Conservation (phyloP, 2,113 vertebrate genomes). For the Bubalus kerabau region DNA sequence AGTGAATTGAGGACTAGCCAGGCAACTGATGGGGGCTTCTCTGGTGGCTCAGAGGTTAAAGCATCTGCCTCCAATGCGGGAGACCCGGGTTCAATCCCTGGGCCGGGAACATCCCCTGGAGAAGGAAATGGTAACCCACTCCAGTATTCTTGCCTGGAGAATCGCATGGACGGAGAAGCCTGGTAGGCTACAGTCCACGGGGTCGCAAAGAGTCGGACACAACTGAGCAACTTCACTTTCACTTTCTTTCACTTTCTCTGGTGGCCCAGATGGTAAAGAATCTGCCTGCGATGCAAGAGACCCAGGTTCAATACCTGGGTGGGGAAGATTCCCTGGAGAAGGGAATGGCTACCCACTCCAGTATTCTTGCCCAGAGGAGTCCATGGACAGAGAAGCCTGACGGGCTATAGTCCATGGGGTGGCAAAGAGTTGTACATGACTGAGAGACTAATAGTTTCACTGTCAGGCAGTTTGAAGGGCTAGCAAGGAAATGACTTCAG, state of each 20-base stretch:
- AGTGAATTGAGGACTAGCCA: background rate
- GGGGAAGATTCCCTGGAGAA: background rate
- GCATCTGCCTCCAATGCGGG: no score
- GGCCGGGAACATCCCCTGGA: no score
- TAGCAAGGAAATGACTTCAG: background rate
- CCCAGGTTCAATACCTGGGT: background rate
- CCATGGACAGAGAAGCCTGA: background rate
- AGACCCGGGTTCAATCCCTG: no score
- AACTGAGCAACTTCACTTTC: background rate
- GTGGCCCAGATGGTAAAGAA: background rate
- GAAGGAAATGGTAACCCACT: no score
- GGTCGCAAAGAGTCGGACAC: rapidly evolving
- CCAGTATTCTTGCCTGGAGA: no score
- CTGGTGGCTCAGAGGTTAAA: no score
- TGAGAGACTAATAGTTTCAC: background rate
- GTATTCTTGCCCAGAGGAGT: background rate
- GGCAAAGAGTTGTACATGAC: background rate
- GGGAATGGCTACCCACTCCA: background rate
- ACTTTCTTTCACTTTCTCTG: background rate
- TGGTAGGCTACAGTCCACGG: no score
- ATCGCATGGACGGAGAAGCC: no score
- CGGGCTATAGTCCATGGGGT: background rate
- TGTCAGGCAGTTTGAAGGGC: background rate
- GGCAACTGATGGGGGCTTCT: background rate
- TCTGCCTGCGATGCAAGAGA: background rate